Evolutionary conservation across 2,888 invertebrate genomes (phyloP).

Genomic region (Dolomedes plantarius): DNA sequence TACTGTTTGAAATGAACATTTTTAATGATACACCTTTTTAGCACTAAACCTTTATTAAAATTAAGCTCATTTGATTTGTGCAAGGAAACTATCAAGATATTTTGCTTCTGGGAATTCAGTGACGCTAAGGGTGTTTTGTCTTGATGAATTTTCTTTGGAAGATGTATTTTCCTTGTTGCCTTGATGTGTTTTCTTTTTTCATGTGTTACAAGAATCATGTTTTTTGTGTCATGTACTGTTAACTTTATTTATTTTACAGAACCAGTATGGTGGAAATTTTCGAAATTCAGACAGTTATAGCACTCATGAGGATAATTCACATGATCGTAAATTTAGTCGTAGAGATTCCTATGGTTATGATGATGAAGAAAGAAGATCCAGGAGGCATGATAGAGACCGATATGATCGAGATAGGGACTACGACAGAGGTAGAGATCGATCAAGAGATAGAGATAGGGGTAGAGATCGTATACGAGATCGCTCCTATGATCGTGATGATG

Average conservation of each 20-base stretch:
- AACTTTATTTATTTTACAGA: neutral
- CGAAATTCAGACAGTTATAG: slow-evolving; percentile 31
- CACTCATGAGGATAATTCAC: slow-evolving; percentile 23
- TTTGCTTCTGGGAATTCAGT: too few species aligned
- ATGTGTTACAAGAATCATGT: too few species aligned
- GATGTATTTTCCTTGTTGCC: too few species aligned
- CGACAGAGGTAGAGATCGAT: slow-evolving; percentile 65
- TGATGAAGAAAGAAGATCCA: slow-evolving; percentile 48
- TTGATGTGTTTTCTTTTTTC: too few species aligned
- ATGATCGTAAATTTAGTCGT: slow-evolving; percentile 36
- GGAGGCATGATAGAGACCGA: slow-evolving; percentile 63
- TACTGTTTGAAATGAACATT: too few species aligned
- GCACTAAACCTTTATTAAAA: too few species aligned
- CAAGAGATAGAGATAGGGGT: slow-evolving; percentile 63
- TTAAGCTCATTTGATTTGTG: too few species aligned
- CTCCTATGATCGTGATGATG: slow-evolving; percentile 44
- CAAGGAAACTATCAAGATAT: too few species aligned
- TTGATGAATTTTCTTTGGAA: too few species aligned
- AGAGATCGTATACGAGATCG: slow-evolving; percentile 50
- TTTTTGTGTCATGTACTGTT: too few species aligned
- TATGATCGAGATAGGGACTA: slow-evolving; percentile 69
- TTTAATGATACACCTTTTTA: too few species aligned
- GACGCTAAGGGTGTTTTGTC: too few species aligned
- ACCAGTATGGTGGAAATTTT: slow-evolving; percentile 38
- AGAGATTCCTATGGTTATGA: slow-evolving; percentile 47